A percentile compares a stretch with the other conserved stretches of the same genome.
phyloP scores from a whole-genome alignment of 2,888 invertebrate genomes.

The Andrena chrysosceles region DNA sequence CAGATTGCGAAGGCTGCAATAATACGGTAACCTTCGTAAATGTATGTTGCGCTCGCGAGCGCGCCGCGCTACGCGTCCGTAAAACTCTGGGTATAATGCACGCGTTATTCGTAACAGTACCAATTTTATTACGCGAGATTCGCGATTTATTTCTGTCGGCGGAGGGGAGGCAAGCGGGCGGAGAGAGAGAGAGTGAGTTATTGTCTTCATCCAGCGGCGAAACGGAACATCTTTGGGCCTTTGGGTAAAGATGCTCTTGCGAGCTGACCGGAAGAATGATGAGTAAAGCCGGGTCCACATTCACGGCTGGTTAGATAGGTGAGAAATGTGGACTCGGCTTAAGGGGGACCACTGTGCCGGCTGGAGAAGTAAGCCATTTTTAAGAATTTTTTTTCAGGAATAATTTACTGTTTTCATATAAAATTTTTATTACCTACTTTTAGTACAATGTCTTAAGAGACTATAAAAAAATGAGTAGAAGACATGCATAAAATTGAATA shows the following conservation, averaged over 20 bases:
- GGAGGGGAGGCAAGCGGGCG: background rate
- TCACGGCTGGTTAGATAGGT: too few relatives aligned
- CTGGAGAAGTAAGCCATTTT: too few relatives aligned
- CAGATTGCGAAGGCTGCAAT: conserved; percentile 76
- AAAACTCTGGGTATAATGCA: conserved; percentile 69
- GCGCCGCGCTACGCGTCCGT: conserved; percentile 54
- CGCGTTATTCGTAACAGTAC: conserved; percentile 71
- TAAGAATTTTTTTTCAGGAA: too few relatives aligned
- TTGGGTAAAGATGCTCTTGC: conserved; percentile 47
- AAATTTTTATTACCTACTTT: too few relatives aligned
- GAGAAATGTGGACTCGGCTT: too few relatives aligned
- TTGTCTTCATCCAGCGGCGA: background rate
- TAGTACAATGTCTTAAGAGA: too few relatives aligned
- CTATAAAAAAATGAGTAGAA: too few relatives aligned
- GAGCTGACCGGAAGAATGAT: conserved; percentile 33
- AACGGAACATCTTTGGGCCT: background rate
- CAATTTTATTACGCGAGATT: conserved; percentile 71
- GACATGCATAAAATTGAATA: too few relatives aligned
- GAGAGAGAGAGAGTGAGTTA: background rate
- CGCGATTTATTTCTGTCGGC: conserved; percentile 67
- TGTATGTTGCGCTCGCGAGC: conserved; percentile 31
- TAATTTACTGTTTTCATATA: too few relatives aligned
- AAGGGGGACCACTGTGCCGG: too few relatives aligned
- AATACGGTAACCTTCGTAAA: conserved; percentile 76
- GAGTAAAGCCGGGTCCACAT: conserved; percentile 29